Evolutionary conservation across 2,888 invertebrate genomes (phyloP).

Genomic region (Amphipyra berbera): DNA sequence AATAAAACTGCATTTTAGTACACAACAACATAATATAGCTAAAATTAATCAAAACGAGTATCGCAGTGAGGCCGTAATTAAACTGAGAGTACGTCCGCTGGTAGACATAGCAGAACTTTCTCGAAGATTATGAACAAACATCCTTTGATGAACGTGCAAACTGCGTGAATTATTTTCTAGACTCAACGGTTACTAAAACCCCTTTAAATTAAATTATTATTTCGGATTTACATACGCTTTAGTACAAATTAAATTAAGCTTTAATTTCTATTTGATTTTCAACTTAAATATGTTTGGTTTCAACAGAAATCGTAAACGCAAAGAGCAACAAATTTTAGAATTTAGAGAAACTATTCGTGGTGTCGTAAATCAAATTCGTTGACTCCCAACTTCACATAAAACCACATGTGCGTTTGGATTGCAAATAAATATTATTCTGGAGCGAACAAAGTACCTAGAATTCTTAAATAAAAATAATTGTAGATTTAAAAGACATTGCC

Average conservation of each 20-base stretch:
- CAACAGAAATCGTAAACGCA: not conserved
- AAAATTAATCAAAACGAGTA: conserved; percentile 8
- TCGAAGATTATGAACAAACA: conserved; percentile 12
- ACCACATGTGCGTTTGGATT: not conserved
- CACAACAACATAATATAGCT: not conserved
- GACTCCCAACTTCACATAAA: not conserved
- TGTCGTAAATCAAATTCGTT: not conserved
- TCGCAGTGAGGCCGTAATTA: conserved; percentile 7
- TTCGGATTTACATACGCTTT: conserved; percentile 5
- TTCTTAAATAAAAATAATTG: too few species aligned
- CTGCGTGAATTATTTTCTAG: conserved; percentile 2
- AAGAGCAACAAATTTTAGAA: not conserved
- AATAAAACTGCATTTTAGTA: not conserved
- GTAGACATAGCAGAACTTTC: conserved; percentile 6
- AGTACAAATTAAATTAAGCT: conserved; percentile 2
- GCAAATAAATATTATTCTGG: too few species aligned
- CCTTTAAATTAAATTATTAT: conserved; percentile 13
- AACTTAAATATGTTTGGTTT: not conserved
- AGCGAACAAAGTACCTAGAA: too few species aligned
- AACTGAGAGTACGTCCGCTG: conserved; percentile 2
- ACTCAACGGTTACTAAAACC: not conserved
- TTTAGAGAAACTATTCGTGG: not conserved
- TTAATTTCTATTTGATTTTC: not conserved
- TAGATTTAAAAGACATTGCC: too few species aligned
- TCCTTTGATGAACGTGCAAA: conserved; percentile 1